Percentiles rank a stretch among this genome's conserved stretches.
Conservation (phyloP, 2,797 vertebrate species). For the Lepidocolaptes lacrymiger region DNA sequence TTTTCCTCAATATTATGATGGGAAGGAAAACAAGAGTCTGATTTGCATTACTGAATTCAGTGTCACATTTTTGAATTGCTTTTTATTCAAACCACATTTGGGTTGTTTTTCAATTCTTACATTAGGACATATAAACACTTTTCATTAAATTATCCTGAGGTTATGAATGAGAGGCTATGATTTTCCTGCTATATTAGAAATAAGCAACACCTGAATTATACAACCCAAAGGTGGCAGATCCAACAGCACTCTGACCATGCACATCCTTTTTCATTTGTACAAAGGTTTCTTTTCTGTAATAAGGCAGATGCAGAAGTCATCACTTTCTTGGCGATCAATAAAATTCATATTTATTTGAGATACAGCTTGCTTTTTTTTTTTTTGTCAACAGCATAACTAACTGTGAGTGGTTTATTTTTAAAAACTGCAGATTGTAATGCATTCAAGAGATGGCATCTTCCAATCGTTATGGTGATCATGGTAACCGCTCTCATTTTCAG, state of each 20-base stretch:
- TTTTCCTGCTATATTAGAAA: background rate
- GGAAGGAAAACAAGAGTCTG: background rate
- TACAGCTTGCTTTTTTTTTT: background rate
- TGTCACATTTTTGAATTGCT: background rate
- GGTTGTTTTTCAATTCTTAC: background rate
- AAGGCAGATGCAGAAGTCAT: background rate
- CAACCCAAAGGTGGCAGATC: background rate
- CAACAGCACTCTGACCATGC: background rate
- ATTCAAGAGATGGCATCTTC: background rate
- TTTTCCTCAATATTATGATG: background rate
- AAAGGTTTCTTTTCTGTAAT: background rate
- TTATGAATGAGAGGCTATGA: background rate
- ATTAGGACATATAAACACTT: background rate
- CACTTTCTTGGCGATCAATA: slow-evolving; percentile 18
- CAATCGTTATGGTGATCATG: slow-evolving; percentile 30
- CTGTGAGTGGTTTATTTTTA: background rate
- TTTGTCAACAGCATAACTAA: background rate
- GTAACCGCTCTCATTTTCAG: slow-evolving; percentile 57
- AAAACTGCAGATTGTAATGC: background rate
- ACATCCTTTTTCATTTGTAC: background rate
- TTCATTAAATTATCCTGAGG: background rate
- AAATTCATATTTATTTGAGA: background rate
- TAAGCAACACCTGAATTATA: background rate
- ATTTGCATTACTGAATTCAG: background rate
- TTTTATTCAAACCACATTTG: background rate